Percentiles rank a stretch among this genome's conserved stretches.
Conservation (phyloP, 2,113 vertebrate genomes). For the Ceyx cyanopectus region DNA sequence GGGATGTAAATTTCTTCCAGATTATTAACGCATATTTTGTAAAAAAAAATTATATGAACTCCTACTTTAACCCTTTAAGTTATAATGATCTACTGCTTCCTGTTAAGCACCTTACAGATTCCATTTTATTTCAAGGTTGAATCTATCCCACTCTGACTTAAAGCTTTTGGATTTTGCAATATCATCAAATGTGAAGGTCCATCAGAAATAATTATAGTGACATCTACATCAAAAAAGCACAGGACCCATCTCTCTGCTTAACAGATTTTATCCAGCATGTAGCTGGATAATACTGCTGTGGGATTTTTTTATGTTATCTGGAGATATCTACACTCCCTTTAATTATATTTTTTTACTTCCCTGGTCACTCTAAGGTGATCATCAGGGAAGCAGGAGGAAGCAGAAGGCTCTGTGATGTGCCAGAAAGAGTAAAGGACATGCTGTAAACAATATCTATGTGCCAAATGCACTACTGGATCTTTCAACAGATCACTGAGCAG, state of each 20-base stretch:
- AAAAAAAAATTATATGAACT: not conserved
- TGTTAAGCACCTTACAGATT: not conserved
- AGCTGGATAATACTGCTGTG: not conserved
- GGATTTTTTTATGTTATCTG: not conserved
- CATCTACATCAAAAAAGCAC: not conserved
- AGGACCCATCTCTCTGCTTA: not conserved
- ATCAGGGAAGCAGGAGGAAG: not conserved
- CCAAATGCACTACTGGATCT: not conserved
- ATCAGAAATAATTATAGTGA: not conserved
- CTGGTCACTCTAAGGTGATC: not conserved
- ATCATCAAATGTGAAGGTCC: not conserved
- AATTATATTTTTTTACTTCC: not conserved
- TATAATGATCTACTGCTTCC: not conserved
- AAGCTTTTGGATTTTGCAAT: not conserved
- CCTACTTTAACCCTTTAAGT: not conserved
- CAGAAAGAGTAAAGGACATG: slow-evolving; percentile 29
- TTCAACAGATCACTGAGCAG: slow-evolving; percentile 37
- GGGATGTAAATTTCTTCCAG: not conserved
- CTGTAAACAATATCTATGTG: not conserved
- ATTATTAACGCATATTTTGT: not conserved
- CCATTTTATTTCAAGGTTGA: not conserved
- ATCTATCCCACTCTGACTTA: not conserved
- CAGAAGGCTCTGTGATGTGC: not conserved
- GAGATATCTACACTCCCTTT: not conserved
- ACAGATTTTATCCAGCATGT: not conserved